These are phyloP conservation scores for Gorsachius goisagi DNA, from an alignment of 2,113 vertebrate genomes.

Conservation along the genomic window DNA sequence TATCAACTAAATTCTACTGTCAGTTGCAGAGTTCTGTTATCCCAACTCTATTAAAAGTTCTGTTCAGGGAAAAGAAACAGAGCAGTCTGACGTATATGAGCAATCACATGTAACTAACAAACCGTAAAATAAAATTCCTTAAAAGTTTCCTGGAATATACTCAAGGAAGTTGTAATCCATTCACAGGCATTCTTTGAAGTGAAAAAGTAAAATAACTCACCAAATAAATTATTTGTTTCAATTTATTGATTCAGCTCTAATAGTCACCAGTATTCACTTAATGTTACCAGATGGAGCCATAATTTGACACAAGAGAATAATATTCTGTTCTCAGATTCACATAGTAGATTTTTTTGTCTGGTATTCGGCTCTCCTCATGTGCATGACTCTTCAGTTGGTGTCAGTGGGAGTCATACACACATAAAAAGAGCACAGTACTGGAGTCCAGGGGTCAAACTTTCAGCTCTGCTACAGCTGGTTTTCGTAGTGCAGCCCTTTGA, in stretches of 20 bases:
- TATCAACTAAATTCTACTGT: slow-evolving; percentile 1
- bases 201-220: slow-evolving; percentile 22
- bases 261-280: slow-evolving; percentile 33
- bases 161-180: slow-evolving; percentile 9
- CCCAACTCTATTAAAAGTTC: background rate
- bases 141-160: slow-evolving; percentile 17
- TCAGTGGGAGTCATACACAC: slow-evolving; percentile 45
- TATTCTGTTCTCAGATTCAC: slow-evolving; percentile 30
- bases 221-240: slow-evolving; percentile 46
- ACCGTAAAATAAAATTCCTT: slow-evolving; percentile 18
- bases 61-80: background rate
- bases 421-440: slow-evolving; percentile 18
- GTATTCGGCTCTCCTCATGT: slow-evolving; percentile 47
- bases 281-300: slow-evolving; percentile 44
- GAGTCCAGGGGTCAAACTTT: slow-evolving; percentile 49
- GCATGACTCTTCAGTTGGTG: slow-evolving; percentile 40
- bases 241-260: slow-evolving; percentile 43
- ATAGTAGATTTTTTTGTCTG: slow-evolving; percentile 15
- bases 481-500: slow-evolving; percentile 39
- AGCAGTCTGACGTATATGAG: background rate
- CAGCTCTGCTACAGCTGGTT: slow-evolving; percentile 36
- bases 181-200: slow-evolving; percentile 39
- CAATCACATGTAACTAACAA: slow-evolving; percentile 14
- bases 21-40: background rate
- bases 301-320: slow-evolving; percentile 38